Evolutionary conservation across 92 coral and sea anemone species (phyloP).

Genomic region (Actinernus sp.): DNA sequence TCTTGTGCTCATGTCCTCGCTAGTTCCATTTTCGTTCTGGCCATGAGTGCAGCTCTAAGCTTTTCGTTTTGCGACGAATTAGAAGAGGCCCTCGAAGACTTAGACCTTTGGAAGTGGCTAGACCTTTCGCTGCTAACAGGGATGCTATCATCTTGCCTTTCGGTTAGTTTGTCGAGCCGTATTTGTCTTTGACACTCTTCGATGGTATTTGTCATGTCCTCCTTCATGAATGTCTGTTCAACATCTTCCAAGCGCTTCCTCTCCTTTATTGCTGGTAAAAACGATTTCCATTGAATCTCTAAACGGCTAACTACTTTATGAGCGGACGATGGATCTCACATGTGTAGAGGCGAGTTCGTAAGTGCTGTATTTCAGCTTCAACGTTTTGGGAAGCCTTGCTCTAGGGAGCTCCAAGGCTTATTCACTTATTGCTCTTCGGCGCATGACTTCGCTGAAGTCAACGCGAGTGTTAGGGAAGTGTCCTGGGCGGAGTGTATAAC

Average conservation of each 20-base stretch:
- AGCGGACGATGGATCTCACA: slow-evolving; percentile 18
- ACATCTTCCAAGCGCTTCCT: slow-evolving; percentile 9
- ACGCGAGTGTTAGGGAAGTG: slow-evolving; percentile 30
- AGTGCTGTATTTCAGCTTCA: slow-evolving; percentile 17
- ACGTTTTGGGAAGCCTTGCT: slow-evolving; percentile 20
- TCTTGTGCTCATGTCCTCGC: slow-evolving; percentile 41
- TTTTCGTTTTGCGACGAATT: slow-evolving; percentile 22
- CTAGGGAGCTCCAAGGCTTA: slow-evolving; percentile 41
- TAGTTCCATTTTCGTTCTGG: slow-evolving; percentile 36
- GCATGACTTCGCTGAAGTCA: slow-evolving; percentile 22
- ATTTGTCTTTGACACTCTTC: slow-evolving; percentile 21
- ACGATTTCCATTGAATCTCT: slow-evolving; percentile 13
- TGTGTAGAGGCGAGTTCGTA: slow-evolving; percentile 17
- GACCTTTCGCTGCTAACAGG: slow-evolving; percentile 2
- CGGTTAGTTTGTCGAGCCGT: not conserved
- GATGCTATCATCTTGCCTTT: slow-evolving; percentile 2
- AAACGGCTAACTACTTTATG: not conserved
- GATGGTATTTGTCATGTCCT: slow-evolving; percentile 1
- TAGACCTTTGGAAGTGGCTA: not conserved
- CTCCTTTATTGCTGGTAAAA: slow-evolving; percentile 27
- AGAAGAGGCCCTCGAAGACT: slow-evolving; percentile 9
- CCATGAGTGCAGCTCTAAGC: slow-evolving; percentile 18
- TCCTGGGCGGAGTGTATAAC: slow-evolving; percentile 15
- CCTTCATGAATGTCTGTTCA: slow-evolving; percentile 14
- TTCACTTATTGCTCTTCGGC: slow-evolving; percentile 28